Percentiles rank a stretch among this genome's conserved stretches.
Evolutionary conservation across 1,140 invertebrate genomes (phyloP).

Genomic region (Rhizoglyphus robini): DNA sequence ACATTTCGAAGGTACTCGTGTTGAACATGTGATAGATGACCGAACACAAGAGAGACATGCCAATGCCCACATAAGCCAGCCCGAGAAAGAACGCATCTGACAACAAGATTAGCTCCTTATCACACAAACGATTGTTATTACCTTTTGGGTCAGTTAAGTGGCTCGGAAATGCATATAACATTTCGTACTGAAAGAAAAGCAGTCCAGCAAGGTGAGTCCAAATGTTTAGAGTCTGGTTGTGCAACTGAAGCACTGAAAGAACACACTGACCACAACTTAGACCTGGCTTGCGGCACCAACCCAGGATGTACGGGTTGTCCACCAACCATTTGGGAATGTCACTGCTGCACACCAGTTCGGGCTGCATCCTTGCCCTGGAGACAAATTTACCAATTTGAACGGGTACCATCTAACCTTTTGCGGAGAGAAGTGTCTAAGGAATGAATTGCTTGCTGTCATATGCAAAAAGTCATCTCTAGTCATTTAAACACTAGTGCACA

Average conservation of each 20-base stretch:
- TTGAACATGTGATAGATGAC: slow-evolving; percentile 11
- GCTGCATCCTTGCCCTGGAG: too few relatives aligned
- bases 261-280: neutral
- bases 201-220: slow-evolving; percentile 3
- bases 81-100: neutral
- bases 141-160: slow-evolving; percentile 1
- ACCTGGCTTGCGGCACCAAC: neutral
- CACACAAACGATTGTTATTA: neutral
- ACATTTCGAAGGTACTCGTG: neutral
- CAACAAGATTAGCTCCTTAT: neutral
- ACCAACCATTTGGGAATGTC: neutral
- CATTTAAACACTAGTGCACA: too few relatives aligned
- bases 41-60: neutral
- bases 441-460: too few relatives aligned
- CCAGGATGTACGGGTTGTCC: neutral
- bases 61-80: neutral
- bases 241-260: neutral
- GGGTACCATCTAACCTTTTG: too few relatives aligned
- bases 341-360: neutral
- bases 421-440: too few relatives aligned
- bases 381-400: neutral
- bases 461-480: too few relatives aligned
- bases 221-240: slow-evolving; percentile 8
- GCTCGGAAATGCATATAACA: neutral
- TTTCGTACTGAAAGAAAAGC: neutral